Conservation (phyloP, 2,888 invertebrate species). For the Gnatocerus cornutus region DNA sequence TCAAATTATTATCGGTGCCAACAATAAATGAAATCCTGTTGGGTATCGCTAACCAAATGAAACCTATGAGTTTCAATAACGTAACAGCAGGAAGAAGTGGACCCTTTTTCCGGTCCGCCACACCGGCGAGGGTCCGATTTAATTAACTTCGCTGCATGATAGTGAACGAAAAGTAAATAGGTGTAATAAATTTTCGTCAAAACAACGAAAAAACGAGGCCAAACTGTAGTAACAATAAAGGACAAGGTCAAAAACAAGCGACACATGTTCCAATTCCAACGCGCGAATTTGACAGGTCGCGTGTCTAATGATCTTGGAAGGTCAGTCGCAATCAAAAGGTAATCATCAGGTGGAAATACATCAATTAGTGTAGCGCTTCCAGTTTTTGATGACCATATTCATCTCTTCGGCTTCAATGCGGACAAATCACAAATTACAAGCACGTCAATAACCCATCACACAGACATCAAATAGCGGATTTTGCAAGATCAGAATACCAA, state of each 20-base stretch:
- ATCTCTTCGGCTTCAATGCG: slow-evolving; percentile 16
- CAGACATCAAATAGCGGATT: slow-evolving; percentile 48
- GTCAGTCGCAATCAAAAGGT: not conserved
- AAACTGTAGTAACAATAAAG: not conserved
- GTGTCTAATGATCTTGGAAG: slow-evolving; percentile 2
- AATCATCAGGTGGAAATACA: slow-evolving; percentile 8
- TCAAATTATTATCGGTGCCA: slow-evolving; percentile 15
- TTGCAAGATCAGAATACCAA: slow-evolving; percentile 51
- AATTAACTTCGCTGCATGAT: not conserved
- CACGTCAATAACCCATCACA: slow-evolving; percentile 7
- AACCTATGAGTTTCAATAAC: slow-evolving; percentile 6
- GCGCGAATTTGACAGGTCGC: not conserved
- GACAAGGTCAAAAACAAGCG: not conserved
- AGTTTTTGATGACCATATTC: slow-evolving; percentile 5
- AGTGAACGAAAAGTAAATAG: too few relatives aligned
- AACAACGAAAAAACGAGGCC: not conserved
- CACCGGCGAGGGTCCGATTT: slow-evolving; percentile 4
- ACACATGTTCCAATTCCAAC: not conserved
- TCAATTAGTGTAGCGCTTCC: not conserved
- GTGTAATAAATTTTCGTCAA: too few relatives aligned
- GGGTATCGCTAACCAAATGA: slow-evolving; percentile 10
- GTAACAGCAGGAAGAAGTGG: slow-evolving; percentile 9
- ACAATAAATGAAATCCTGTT: slow-evolving; percentile 24
- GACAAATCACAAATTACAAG: slow-evolving; percentile 38
- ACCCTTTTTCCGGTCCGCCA: slow-evolving; percentile 22